Conservation (phyloP, 2,113 vertebrate species). For the Thermophis baileyi region DNA sequence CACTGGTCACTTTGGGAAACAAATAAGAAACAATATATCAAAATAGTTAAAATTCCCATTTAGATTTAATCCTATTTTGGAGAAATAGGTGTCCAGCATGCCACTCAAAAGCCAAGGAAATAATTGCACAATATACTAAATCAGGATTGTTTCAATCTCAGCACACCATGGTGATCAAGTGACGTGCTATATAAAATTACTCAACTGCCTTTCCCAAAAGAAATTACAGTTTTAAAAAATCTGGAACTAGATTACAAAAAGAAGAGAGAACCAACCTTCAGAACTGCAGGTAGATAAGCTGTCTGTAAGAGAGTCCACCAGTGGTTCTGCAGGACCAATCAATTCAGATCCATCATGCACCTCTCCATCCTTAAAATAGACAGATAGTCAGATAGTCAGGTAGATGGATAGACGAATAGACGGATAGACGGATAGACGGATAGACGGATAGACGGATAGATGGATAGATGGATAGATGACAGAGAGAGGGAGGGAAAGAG, state of each 20-base stretch:
- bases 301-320: slow-evolving; percentile 79
- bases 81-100: not conserved
- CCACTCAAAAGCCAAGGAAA: not conserved
- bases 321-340: slow-evolving; percentile 89
- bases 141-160: not conserved
- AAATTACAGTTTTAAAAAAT: not conserved
- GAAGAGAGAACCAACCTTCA: slow-evolving; percentile 77
- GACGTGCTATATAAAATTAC: not conserved
- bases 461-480: too few relatives aligned
- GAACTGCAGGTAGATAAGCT: slow-evolving; percentile 87
- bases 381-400: not conserved
- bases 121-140: not conserved
- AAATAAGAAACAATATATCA: not conserved
- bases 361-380: slow-evolving; percentile 83
- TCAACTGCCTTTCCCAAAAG: not conserved
- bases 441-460: too few relatives aligned
- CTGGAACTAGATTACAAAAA: slow-evolving; percentile 8
- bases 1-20: not conserved
- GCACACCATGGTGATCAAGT: not conserved
- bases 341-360: slow-evolving; percentile 94
- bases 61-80: not conserved
- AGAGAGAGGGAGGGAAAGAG: too few relatives aligned
- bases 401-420: too few relatives aligned
- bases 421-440: too few relatives aligned
- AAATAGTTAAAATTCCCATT: not conserved